Evolutionary conservation across 2,888 invertebrate genomes (phyloP).

Genomic region (Augiades crinisus): DNA sequence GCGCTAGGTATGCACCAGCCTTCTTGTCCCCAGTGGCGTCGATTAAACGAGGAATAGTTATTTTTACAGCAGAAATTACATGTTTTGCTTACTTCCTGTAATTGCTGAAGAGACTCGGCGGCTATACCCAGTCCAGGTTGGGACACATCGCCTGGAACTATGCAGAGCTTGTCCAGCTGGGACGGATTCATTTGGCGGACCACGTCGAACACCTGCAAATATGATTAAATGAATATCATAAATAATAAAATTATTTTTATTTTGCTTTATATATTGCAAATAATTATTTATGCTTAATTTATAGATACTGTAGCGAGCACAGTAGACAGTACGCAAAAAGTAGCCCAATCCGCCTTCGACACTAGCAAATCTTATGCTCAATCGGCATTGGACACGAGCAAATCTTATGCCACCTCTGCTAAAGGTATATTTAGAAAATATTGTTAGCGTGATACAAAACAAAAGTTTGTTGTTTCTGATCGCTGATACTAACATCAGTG

Average conservation of each 20-base stretch:
- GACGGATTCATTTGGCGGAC: slow-evolving; percentile 78
- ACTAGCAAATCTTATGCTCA: slow-evolving; percentile 48
- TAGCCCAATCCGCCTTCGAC: slow-evolving; percentile 46
- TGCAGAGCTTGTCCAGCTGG: slow-evolving; percentile 83
- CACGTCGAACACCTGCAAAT: slow-evolving; percentile 84
- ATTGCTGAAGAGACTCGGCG: slow-evolving; percentile 65
- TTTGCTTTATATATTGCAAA: no score
- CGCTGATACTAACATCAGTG: no score
- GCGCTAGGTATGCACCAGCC: no score
- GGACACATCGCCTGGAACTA: slow-evolving; percentile 84
- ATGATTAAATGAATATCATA: no score
- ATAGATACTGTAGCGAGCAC: slow-evolving; percentile 40
- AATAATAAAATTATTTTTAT: no score
- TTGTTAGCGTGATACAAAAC: no score
- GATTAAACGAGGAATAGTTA: no score
- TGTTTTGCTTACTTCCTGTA: slow-evolving; percentile 64
- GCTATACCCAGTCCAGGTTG: slow-evolving; percentile 81
- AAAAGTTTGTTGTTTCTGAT: no score
- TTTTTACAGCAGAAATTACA: no score
- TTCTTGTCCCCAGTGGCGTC: no score
- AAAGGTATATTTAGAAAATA: slow-evolving; percentile 38
- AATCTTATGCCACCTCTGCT: slow-evolving; percentile 52
- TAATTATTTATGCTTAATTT: slow-evolving; percentile 32
- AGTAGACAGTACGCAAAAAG: slow-evolving; percentile 51
- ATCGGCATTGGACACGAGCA: slow-evolving; percentile 48